Evolutionary conservation across 2,888 invertebrate genomes (phyloP).

Genomic region (Hemaris fuciformis): DNA sequence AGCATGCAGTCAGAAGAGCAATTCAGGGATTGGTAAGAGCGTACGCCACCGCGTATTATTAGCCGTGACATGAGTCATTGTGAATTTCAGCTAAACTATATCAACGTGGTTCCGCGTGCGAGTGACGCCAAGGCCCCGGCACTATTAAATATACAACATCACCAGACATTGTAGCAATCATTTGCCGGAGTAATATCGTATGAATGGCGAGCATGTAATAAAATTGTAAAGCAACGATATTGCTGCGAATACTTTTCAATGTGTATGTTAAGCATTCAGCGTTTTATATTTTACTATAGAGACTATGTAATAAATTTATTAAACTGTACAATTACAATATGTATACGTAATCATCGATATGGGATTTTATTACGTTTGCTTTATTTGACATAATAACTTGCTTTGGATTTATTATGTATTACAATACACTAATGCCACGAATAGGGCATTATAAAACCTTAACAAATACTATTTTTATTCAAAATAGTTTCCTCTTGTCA

Average conservation of each 20-base stretch:
- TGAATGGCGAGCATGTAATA: not conserved
- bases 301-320: not conserved
- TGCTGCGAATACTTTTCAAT: not conserved
- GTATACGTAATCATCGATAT: too few species aligned
- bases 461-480: too few species aligned
- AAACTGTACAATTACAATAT: too few species aligned
- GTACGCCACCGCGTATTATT: slow-evolving; percentile 2
- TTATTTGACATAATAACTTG: too few species aligned
- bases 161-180: not conserved
- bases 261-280: not conserved
- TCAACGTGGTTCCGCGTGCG: slow-evolving; percentile 9
- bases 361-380: too few species aligned
- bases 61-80: slow-evolving; percentile 10
- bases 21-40: not conserved
- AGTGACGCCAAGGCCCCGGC: slow-evolving; percentile 5
- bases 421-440: too few species aligned
- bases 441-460: too few species aligned
- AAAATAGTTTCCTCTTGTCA: not conserved
- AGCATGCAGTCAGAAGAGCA: not conserved
- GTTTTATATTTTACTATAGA: not conserved
- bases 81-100: slow-evolving; percentile 13
- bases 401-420: too few species aligned
- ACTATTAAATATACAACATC: slow-evolving; percentile 1
- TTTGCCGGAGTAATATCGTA: not conserved
- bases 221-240: not conserved